phyloP scores from a whole-genome alignment of 2,797 vertebrate genomes.

The Hemitrygon akajei region DNA sequence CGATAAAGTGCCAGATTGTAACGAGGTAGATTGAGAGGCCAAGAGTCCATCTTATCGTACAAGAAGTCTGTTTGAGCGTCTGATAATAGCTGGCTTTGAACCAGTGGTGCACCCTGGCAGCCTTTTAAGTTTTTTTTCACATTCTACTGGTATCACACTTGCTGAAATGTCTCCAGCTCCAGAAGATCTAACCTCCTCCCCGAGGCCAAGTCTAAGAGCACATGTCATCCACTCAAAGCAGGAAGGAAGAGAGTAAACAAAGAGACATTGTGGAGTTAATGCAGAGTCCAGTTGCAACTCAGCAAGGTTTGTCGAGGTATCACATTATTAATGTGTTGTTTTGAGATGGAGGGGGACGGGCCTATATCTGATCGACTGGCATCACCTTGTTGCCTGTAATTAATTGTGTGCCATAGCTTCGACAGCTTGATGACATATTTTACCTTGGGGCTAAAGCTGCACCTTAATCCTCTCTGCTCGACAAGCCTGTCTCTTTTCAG shows the following conservation, averaged over 20 bases:
- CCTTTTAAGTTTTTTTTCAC: not conserved
- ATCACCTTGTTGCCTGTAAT: not conserved
- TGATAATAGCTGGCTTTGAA: no score
- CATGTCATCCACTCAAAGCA: not conserved
- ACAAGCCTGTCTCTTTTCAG: conserved; percentile 16
- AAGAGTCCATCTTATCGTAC: no score
- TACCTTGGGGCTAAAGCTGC: conserved; percentile 17
- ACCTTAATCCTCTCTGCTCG: not conserved
- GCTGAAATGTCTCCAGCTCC: not conserved
- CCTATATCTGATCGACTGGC: not conserved
- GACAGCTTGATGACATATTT: conserved; percentile 21
- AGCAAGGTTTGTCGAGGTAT: not conserved
- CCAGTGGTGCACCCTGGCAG: no score
- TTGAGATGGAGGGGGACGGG: not conserved
- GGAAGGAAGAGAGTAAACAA: not conserved
- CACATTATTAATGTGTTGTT: not conserved
- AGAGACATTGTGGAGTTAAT: not conserved
- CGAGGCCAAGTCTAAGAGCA: not conserved
- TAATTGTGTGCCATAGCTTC: not conserved
- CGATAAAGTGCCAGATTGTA: no score
- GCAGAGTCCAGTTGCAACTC: not conserved
- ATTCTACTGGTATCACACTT: not conserved
- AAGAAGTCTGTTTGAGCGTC: no score
- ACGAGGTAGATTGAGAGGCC: no score
- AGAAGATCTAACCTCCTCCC: not conserved